Evolutionary conservation across 2,888 invertebrate species (phyloP).

Genomic region (Iphiclides podalirius): DNA sequence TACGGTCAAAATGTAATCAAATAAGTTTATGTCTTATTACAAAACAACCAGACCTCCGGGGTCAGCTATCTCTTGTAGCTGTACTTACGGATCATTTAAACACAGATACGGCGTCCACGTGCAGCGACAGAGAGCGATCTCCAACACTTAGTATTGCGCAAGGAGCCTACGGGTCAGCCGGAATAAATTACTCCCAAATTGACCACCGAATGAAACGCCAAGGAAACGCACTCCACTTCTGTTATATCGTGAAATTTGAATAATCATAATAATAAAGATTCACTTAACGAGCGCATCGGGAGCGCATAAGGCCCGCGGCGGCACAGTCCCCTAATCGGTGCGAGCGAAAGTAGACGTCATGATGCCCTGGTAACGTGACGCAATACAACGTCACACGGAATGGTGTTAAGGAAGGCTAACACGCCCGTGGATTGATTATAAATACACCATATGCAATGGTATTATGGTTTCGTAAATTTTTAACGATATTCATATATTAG

Average conservation of each 20-base stretch:
- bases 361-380: slow-evolving; percentile 24
- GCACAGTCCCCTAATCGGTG: slow-evolving; percentile 10
- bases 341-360: slow-evolving; percentile 32
- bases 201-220: slow-evolving; percentile 4
- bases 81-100: background rate
- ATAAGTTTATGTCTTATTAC: background rate
- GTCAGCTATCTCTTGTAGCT: background rate
- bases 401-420: slow-evolving; percentile 11
- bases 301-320: slow-evolving; percentile 26
- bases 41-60: background rate
- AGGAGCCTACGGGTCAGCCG: slow-evolving; percentile 1
- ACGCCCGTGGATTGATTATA: background rate
- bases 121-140: background rate
- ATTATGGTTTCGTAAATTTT: no score
- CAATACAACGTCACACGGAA: slow-evolving; percentile 25
- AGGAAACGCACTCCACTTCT: slow-evolving; percentile 23
- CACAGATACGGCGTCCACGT: slow-evolving; percentile 6
- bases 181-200: slow-evolving; percentile 14
- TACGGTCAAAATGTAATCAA: no score
- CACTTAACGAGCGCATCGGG: slow-evolving; percentile 44
- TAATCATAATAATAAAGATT: slow-evolving; percentile 33
- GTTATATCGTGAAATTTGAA: slow-evolving; percentile 32
- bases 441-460: no score
- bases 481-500: no score
- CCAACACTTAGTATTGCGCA: slow-evolving; percentile 6